Base-by-base conservation (phyloP, 2,888 invertebrate genomes). In the Listrodromus nycthemerus region DNA sequence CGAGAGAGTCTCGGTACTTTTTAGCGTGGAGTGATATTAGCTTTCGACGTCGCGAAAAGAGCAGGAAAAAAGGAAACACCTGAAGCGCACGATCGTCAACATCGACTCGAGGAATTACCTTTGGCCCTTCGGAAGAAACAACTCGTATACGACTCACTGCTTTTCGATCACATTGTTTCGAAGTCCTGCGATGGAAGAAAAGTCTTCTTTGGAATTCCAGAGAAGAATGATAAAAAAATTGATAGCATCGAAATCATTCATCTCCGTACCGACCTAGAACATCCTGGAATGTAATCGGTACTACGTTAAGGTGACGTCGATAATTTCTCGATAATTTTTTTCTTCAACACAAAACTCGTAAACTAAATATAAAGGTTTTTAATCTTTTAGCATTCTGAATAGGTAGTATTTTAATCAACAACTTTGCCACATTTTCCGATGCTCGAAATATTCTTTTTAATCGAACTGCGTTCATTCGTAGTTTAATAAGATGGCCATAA, bases 1-100 rank as follows among this genome's bases (percentile, higher is more conserved):
- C 55, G 81, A 86, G 80, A 76, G 76, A 16, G 27, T 30, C 27
- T 10, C 27, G n/a, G 48, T 48, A 13, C 58, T 30, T 27, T 86
- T 86, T 83, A 83, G 75, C 70, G 58, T 58, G 45, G 58, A 30
- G 61, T 37, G 52, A 58, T 30, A 58, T 16, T n/a, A 5, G 19
- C 10, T 41, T 58, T 13, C 71, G 41, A 61, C 27, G 13, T 8
- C 4, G 45, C 41, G 48, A 48, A 37, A 30, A 58, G 69, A 0
- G 58, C 16, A 1, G 45, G n/a, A 55, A 48, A 52, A 50, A 41
- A 33, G 21, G n/a, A 48, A 48, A 41, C 41, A 30, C 58, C 77
- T 77, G 37, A 24, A 24, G 65, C 21, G 55, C 52, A 65, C 76
- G 65, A 66, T 76, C 65, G 66, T 52, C 55, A 71, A 71, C 37